Evolutionary conservation across 1,140 invertebrate species (phyloP).

Genomic region (Calliphora vicina): DNA sequence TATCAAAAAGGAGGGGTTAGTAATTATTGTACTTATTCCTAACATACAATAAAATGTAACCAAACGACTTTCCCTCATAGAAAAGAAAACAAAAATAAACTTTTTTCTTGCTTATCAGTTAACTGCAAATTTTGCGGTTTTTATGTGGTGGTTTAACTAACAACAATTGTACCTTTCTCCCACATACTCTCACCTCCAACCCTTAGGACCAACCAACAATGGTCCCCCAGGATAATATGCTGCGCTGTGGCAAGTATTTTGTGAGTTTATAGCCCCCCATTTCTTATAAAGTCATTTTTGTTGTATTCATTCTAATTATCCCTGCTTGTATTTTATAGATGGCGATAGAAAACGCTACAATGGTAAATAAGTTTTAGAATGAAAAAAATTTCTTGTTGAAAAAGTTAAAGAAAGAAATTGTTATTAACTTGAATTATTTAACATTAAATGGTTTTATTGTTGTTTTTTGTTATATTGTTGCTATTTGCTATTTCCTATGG

Average conservation of each 20-base stretch:
- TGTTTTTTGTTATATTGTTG: too few relatives aligned
- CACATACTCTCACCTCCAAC: background rate
- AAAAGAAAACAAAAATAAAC: background rate
- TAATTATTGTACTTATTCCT: background rate
- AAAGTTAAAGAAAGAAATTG: background rate
- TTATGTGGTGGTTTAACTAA: background rate
- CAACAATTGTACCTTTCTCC: background rate
- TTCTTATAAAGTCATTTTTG: background rate
- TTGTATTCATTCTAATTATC: slow-evolving; percentile 9
- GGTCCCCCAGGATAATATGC: background rate
- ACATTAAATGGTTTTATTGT: slow-evolving; percentile 34
- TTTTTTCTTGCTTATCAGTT: background rate
- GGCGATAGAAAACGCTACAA: background rate
- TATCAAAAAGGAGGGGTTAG: background rate
- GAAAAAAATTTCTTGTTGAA: background rate
- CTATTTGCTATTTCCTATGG: background rate
- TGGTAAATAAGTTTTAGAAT: background rate
- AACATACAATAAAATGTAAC: background rate
- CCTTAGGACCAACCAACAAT: background rate
- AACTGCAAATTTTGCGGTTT: slow-evolving; percentile 16
- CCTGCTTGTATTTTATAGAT: background rate
- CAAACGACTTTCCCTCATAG: background rate
- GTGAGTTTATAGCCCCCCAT: background rate
- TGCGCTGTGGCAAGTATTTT: background rate
- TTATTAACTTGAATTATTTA: slow-evolving; percentile 33